Evolutionary conservation across 2,888 invertebrate genomes (phyloP), one percentile per base, ranked within the genome.

Genomic region (Siphonodentalium dalli): DNA sequence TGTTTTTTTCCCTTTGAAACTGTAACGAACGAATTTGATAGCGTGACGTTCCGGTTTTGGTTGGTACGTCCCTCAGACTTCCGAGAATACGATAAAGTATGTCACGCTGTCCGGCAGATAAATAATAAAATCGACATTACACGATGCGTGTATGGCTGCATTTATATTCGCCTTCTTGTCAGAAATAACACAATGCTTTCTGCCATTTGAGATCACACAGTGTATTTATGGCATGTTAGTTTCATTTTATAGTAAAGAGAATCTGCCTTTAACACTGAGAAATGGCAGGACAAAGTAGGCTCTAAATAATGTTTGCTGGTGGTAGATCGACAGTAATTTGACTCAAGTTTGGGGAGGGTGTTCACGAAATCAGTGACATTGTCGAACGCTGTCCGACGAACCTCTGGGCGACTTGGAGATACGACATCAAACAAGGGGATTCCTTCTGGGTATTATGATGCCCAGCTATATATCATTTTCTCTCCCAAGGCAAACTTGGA

Each of bases 81-180:
- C 44, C 11, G 44, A 44, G 33, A 39, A 44, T 21, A 51, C 39
- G 2, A 47, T 46, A 23, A 52, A 35, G 34, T 45, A 34, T 23
- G 34, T 37, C 11, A 52, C 40, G n/a, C n/a, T n/a, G 26, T 34
- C 23, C 15, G 45, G 41, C 1, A 52, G 34, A 9, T 15, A 20
- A 33, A 46, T 28, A 5, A 54, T 26, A 35, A 43, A 52, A 27
- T 55, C 44, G n/a, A 45, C 34, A n/a, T 44, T 20, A 27, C 44
- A 55, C 13, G 45, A n/a, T 4, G 55, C 44, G 27, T 51, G 56
- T 6, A 37, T n/a, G 23, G 50, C 51, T 13, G 55, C 50, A 27
- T 28, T 56, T 21, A 58, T 13, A 26, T 48, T 55, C 2, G 9
- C 58, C 58, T 37, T 58, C 58, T 21, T 58, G 55, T 55, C 55